Evolutionary conservation across 2,113 vertebrate species (phyloP).

Genomic region (Indicator indicator): DNA sequence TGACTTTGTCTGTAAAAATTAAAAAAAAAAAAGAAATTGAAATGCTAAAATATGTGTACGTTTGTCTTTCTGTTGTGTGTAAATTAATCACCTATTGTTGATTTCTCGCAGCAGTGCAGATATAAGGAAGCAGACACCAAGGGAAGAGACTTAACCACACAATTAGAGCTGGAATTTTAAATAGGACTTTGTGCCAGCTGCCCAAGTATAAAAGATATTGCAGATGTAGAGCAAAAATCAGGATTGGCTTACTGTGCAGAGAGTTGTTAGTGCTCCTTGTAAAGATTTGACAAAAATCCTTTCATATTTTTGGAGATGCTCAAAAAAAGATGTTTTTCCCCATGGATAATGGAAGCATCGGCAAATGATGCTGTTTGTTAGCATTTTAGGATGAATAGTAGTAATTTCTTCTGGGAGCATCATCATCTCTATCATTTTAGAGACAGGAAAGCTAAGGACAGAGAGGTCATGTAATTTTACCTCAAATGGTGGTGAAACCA

Average conservation of each 20-base stretch:
- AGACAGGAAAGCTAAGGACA: not conserved
- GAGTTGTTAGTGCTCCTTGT: conserved; percentile 19
- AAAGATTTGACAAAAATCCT: conserved; percentile 32
- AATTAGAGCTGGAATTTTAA: conserved; percentile 79
- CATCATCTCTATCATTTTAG: not conserved
- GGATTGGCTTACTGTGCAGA: conserved; percentile 41
- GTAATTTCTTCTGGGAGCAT: not conserved
- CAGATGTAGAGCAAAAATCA: conserved; percentile 61
- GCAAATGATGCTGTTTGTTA: not conserved
- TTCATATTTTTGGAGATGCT: conserved; percentile 41
- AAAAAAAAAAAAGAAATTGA: not conserved
- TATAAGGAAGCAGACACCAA: conserved; percentile 68
- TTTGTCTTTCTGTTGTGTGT: conserved; percentile 31
- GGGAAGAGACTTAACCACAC: conserved; percentile 78
- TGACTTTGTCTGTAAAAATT: not conserved
- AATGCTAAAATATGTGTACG: not conserved
- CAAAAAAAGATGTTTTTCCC: not conserved
- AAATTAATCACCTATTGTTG: conserved; percentile 62
- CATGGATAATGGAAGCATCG: not conserved
- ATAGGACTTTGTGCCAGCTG: conserved; percentile 70
- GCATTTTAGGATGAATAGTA: conserved; percentile 29
- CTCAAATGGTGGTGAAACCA: not conserved
- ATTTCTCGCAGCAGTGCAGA: conserved; percentile 65
- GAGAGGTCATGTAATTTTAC: not conserved
- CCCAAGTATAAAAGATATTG: conserved; percentile 64